Base-by-base conservation (phyloP, 2,888 invertebrate species). In the Pilophorus perplexus region DNA sequence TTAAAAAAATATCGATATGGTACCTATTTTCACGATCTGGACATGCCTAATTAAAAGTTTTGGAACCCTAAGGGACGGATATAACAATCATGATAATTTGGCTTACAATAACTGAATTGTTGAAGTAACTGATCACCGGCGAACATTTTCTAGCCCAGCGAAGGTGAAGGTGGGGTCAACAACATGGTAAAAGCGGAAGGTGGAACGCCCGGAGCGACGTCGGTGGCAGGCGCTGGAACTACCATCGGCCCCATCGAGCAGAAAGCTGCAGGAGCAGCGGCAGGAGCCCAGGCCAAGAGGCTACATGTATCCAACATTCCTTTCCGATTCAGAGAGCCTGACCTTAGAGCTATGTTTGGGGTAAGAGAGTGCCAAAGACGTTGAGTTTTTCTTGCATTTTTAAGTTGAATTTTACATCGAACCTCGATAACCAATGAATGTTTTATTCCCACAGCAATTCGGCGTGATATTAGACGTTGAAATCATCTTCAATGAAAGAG, bases 221-320 rank as follows among this genome's bases (percentile, higher is more conserved):
- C 52, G n/a, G 25, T 40, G 3, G 40, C 52, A 14, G 64, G 52
- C 1, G 64, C 52, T 14, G 44, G 52, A 6, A 14, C 50, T 1
- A 20, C 64, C 6, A 52, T 64, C 8, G 60, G 60, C 8, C 62
- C 62, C 20, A 62, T 62, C 10, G 62, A 62, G 46, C 62, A 44
- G 33, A 62, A 62, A 23, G 20, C 44, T 4, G 16, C 67, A 68
- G 80, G 72, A 78, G 79, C 59, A 28, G 52, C 66, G 8, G 55
- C 33, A 5, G 59, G 57, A 18, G 55, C 67, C 14, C 91, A 91
- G 78, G 94, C 92, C 74, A 97, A 99, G 80, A 85, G 99, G 77
- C 85, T 99, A 74, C 98, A 99, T 80, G 97, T 99, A 77, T 97
- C 96, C 77, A 99, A 99, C 84, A 99, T 99, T 84, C 99, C 99